These are phyloP conservation scores for Drosophila percnosoma DNA, from an alignment of 2,888 invertebrate genomes.

Conservation along the genomic window DNA sequence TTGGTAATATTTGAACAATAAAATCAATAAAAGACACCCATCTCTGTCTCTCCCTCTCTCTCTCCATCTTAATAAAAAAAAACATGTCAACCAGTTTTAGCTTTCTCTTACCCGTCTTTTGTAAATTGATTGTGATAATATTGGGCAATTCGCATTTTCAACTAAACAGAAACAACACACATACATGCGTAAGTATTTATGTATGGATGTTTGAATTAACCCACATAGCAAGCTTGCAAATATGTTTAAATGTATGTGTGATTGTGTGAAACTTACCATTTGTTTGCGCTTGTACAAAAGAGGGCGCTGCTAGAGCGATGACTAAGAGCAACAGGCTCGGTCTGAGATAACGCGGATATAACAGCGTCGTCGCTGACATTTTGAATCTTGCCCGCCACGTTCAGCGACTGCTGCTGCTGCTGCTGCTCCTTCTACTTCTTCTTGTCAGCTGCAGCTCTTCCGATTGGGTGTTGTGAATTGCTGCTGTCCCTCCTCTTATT, in stretches of 20 bases:
- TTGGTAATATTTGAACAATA: background rate
- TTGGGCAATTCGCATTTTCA: conserved; percentile 12
- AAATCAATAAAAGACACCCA: background rate
- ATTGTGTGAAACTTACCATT: conserved; percentile 29
- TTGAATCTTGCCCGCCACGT: conserved; percentile 2
- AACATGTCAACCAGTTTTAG: conserved; percentile 40
- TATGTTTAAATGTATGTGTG: background rate
- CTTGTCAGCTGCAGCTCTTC: background rate
- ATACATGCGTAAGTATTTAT: background rate
- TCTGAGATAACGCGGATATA: background rate
- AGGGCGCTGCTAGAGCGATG: conserved; percentile 5
- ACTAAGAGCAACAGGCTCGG: conserved; percentile 19
- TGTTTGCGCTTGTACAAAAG: conserved; percentile 20
- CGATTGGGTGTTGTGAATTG: too few species aligned
- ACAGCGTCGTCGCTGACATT: conserved; percentile 1
- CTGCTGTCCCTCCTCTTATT: background rate
- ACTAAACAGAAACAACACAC: background rate
- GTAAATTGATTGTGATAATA: conserved; percentile 20
- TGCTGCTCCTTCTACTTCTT: background rate
- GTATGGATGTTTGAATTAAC: background rate
- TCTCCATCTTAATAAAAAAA: background rate
- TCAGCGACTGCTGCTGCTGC: background rate
- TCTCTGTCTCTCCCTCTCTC: background rate
- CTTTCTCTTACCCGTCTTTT: conserved; percentile 46
- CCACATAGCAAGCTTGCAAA: background rate